Evolutionary conservation across 2,888 invertebrate genomes (phyloP).

Genomic region (Polymixis lichenea): DNA sequence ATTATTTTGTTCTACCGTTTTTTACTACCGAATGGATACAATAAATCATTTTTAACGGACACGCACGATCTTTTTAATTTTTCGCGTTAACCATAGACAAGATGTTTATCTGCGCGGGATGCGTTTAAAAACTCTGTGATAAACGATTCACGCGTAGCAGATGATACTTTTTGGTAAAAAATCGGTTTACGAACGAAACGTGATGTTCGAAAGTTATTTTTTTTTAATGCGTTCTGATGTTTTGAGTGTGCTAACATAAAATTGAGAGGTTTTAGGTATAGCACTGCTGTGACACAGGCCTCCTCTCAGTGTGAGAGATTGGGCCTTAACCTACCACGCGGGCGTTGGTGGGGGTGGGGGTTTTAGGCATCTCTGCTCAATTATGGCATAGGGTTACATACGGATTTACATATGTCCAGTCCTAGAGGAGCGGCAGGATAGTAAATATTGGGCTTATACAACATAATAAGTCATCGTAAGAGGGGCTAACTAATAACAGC

Average conservation of each 20-base stretch:
- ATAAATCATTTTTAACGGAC: constrained; percentile 66
- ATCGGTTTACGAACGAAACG: constrained; percentile 59
- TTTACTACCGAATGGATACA: constrained; percentile 29
- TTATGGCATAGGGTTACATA: background rate
- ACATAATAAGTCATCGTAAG: background rate
- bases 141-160: constrained; percentile 66
- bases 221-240: background rate
- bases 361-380: background rate
- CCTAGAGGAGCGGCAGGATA: background rate
- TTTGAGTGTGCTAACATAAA: background rate
- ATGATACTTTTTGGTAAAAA: constrained; percentile 66
- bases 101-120: constrained; percentile 69
- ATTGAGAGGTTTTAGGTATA: background rate
- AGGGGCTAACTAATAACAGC: no score
- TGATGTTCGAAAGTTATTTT: constrained; percentile 43
- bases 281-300: no score
- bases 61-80: constrained; percentile 67
- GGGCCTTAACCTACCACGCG: no score
- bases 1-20: constrained; percentile 12
- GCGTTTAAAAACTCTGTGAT: constrained; percentile 67
- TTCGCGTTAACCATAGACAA: constrained; percentile 67
- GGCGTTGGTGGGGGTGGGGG: no score
- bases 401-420: background rate
- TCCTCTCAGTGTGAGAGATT: no score
- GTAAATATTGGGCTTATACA: background rate